Conservation (phyloP, 1,140 invertebrate species). For the Stenopsyche tienmushanensis region DNA sequence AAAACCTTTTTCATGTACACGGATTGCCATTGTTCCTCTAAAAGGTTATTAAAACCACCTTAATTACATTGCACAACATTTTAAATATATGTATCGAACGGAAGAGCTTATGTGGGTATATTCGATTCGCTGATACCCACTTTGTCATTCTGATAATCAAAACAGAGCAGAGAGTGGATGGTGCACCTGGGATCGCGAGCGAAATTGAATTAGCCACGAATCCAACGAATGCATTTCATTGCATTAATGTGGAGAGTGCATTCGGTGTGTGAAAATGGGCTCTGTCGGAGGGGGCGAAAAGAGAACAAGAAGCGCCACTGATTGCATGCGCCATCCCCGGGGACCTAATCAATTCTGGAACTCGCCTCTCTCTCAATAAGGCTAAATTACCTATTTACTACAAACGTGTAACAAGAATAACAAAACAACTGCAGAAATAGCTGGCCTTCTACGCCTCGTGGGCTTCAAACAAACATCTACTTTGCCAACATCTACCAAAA, state of each 20-base stretch:
- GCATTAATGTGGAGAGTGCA: not conserved
- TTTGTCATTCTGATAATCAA: not conserved
- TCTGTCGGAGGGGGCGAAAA: not conserved
- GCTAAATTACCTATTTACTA: slow-evolving; percentile 11
- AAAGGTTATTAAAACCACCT: no score
- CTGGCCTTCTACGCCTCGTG: not conserved
- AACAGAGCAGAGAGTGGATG: not conserved
- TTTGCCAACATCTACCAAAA: no score
- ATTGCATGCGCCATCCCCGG: not conserved
- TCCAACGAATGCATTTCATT: not conserved
- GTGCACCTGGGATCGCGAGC: not conserved
- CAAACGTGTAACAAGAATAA: not conserved
- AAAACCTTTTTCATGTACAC: no score
- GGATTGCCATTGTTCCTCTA: no score
- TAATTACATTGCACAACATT: no score
- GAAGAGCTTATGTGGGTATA: not conserved
- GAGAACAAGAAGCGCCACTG: not conserved
- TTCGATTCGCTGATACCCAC: not conserved
- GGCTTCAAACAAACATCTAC: not conserved
- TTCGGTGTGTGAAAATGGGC: not conserved
- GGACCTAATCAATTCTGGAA: slow-evolving; percentile 30
- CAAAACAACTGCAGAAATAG: not conserved
- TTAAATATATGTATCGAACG: no score
- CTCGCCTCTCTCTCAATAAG: slow-evolving; percentile 20
- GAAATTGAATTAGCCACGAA: not conserved